Percentiles rank a stretch among this genome's conserved stretches.
Evolutionary conservation across 2,797 vertebrate species (phyloP).

Genomic region (Columba guinea): DNA sequence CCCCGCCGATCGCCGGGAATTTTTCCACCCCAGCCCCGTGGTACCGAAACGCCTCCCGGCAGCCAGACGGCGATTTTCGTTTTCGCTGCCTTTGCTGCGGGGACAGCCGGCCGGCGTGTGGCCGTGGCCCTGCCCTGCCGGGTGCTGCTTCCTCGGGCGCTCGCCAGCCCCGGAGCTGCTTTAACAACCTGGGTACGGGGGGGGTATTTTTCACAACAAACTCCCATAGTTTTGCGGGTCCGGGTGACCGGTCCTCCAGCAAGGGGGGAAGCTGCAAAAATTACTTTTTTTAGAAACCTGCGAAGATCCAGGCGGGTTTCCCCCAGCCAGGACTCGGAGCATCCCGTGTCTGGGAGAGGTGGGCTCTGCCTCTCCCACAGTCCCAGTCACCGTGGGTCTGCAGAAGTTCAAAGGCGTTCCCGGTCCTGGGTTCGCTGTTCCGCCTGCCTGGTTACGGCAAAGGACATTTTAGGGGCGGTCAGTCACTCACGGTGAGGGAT

Average conservation of each 20-base stretch:
- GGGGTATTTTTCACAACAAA: neutral
- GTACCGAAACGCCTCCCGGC: too few species aligned
- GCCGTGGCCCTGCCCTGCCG: neutral
- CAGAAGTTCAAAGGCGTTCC: neutral
- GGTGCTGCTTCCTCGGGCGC: neutral
- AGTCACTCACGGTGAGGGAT: too few species aligned
- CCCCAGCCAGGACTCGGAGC: neutral
- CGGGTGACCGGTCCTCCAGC: neutral
- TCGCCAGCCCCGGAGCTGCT: neutral
- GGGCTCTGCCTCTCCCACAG: neutral
- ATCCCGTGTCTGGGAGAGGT: neutral
- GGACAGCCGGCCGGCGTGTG: neutral
- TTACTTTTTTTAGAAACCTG: neutral
- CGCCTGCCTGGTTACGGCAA: neutral
- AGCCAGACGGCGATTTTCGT: neutral
- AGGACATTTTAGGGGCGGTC: too few species aligned
- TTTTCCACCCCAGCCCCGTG: neutral
- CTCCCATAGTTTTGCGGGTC: neutral
- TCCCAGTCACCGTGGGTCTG: neutral
- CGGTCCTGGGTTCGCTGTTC: neutral
- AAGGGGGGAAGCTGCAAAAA: neutral
- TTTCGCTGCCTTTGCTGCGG: neutral
- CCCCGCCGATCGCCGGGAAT: too few species aligned
- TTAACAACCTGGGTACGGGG: fast-evolving
- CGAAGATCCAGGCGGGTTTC: neutral